These are phyloP conservation scores for Monopis laevigella DNA, from an alignment of 2,888 invertebrate species.

Conservation along the genomic window DNA sequence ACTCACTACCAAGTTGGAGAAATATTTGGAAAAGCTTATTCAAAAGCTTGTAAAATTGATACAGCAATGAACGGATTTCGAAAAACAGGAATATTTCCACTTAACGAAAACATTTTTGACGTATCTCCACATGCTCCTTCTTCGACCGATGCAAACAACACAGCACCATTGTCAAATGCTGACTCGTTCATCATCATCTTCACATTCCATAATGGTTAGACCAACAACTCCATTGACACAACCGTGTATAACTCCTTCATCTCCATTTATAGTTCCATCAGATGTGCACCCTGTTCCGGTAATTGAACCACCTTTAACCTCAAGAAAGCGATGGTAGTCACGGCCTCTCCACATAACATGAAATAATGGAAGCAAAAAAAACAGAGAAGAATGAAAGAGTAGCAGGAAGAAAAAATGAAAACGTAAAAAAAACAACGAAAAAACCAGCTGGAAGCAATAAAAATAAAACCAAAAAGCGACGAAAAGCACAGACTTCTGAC, in stretches of 20 bases:
- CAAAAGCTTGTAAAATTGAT: slow-evolving; percentile 13
- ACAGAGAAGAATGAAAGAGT: slow-evolving; percentile 9
- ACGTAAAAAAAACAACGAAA: slow-evolving; percentile 14
- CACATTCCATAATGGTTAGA: slow-evolving; percentile 10
- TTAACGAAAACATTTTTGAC: slow-evolving; percentile 15
- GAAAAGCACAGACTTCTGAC: slow-evolving; percentile 14
- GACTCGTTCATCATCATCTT: slow-evolving; percentile 13
- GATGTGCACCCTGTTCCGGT: slow-evolving; percentile 13
- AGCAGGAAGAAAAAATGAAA: slow-evolving; percentile 13
- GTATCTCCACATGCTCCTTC: slow-evolving; percentile 11
- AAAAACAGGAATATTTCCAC: slow-evolving; percentile 16
- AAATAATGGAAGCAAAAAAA: slow-evolving; percentile 12
- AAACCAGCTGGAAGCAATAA: slow-evolving; percentile 11
- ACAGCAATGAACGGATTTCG: slow-evolving; percentile 15
- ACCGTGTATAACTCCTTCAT: slow-evolving; percentile 13
- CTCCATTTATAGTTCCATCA: slow-evolving; percentile 13
- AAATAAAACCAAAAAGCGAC: slow-evolving; percentile 12
- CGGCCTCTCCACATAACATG: slow-evolving; percentile 15
- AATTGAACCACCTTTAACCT: slow-evolving; percentile 17
- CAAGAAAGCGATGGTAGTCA: slow-evolving; percentile 16
- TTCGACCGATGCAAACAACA: slow-evolving; percentile 16
- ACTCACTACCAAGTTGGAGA: slow-evolving; percentile 14
- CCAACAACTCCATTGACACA: slow-evolving; percentile 16
- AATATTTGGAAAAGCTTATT: slow-evolving; percentile 15
- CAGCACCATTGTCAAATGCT: slow-evolving; percentile 15